Conservation (phyloP, 2,888 invertebrate genomes). For the Nephrotoma flavescens region DNA sequence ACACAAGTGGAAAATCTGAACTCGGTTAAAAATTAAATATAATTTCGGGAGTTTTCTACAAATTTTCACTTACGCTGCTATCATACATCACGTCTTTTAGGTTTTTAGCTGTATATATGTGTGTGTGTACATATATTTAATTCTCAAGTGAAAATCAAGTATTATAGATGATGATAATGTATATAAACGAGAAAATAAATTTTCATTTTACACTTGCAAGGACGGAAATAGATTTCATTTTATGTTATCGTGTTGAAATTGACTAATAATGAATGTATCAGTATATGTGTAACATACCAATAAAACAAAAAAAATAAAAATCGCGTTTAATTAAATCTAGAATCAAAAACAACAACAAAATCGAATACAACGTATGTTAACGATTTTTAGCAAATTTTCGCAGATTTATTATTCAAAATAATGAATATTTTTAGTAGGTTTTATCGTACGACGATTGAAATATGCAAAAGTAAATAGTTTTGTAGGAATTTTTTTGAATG, state of each 20-base stretch:
- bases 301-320: neutral
- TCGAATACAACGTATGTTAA: neutral
- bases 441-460: neutral
- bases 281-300: neutral
- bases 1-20: neutral
- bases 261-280: neutral
- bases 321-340: neutral
- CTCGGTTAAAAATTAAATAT: neutral
- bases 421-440: neutral
- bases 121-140: neutral
- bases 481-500: neutral
- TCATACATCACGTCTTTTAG: neutral
- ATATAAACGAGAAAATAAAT: neutral
- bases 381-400: neutral
- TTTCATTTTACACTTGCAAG: neutral
- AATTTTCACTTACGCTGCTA: neutral
- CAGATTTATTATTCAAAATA: neutral
- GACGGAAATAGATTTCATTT: neutral
- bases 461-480: neutral
- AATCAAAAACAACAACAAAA: neutral
- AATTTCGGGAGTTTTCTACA: neutral
- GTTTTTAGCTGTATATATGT: neutral
- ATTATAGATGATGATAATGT: neutral
- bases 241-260: neutral
- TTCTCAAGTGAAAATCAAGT: neutral